phyloP scores from a whole-genome alignment of 2,888 invertebrate species.

The Pantelozetes paolii region DNA sequence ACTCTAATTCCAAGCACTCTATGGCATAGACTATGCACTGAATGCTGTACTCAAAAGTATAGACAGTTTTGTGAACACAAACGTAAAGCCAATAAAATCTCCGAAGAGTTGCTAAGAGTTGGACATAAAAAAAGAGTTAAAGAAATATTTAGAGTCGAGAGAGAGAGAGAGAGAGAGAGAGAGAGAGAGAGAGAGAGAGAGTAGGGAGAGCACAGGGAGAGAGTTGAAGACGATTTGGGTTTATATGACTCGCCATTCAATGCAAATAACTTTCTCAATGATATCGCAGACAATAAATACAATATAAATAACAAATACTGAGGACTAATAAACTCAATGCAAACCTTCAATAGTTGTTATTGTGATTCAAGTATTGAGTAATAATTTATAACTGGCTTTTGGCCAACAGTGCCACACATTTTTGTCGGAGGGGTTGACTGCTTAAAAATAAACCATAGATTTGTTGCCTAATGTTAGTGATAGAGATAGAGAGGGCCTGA shows the following conservation, averaged over 20 bases:
- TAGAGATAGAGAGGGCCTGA: neutral
- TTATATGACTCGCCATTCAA: neutral
- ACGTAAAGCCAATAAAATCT: slow-evolving; percentile 25
- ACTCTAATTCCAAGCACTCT: neutral
- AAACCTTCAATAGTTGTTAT: neutral
- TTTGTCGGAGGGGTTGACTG: neutral
- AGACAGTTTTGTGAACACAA: slow-evolving; percentile 11
- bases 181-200: neutral
- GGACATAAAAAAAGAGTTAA: slow-evolving; percentile 6
- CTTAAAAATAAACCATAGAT: neutral
- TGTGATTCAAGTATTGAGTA: neutral
- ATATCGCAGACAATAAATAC: neutral
- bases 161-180: neutral
- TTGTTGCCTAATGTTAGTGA: neutral
- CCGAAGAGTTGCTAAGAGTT: slow-evolving; percentile 25
- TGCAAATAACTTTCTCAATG: neutral
- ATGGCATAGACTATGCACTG: neutral
- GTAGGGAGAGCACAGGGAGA: too few species aligned
- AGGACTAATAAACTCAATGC: neutral
- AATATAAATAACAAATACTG: neutral
- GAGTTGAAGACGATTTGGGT: neutral
- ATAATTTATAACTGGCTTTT: neutral
- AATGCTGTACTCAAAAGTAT: neutral
- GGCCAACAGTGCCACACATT: neutral
- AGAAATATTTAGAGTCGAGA: neutral